phyloP scores from a whole-genome alignment of 2,888 invertebrate species.

The Trissoscelio sp. region DNA sequence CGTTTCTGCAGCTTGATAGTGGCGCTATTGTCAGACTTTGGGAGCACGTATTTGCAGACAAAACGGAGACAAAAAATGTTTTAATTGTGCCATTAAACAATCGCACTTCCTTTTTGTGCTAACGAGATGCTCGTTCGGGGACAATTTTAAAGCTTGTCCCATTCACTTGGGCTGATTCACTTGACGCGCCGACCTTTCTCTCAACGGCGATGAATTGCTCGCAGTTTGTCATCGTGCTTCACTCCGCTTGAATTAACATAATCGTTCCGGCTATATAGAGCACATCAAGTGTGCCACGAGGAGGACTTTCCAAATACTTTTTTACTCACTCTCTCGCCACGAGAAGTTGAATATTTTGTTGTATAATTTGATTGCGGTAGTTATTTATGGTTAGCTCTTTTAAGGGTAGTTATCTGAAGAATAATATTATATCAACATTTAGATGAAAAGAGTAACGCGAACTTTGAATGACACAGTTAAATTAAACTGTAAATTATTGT shows the following conservation, averaged over 20 bases:
- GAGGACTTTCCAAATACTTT: constrained; percentile 32
- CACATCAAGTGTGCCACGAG: constrained; percentile 71
- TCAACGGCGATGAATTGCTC: constrained; percentile 67
- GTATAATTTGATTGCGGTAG: constrained; percentile 29
- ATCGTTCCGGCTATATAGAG: constrained; percentile 72
- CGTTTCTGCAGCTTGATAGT: constrained; percentile 51
- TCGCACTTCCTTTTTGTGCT: background rate
- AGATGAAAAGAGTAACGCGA: background rate
- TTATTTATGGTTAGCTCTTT: constrained; percentile 20
- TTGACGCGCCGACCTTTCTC: constrained; percentile 42
- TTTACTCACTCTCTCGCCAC: too few species aligned
- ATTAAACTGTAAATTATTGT: background rate
- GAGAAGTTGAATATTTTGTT: constrained; percentile 34
- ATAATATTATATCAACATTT: constrained; percentile 6
- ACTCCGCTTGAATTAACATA: constrained; percentile 76
- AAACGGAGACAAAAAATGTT: constrained; percentile 32
- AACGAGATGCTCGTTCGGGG: constrained; percentile 26
- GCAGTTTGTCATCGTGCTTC: constrained; percentile 72
- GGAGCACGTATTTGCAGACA: constrained; percentile 37
- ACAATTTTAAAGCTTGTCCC: constrained; percentile 42
- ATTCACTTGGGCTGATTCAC: constrained; percentile 61
- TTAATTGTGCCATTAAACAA: constrained; percentile 35
- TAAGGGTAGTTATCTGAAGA: background rate
- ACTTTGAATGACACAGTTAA: background rate
- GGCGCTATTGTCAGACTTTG: constrained; percentile 42